phyloP scores from a whole-genome alignment of 2,797 vertebrate genomes.

The Pipistrellus pipistrellus region DNA sequence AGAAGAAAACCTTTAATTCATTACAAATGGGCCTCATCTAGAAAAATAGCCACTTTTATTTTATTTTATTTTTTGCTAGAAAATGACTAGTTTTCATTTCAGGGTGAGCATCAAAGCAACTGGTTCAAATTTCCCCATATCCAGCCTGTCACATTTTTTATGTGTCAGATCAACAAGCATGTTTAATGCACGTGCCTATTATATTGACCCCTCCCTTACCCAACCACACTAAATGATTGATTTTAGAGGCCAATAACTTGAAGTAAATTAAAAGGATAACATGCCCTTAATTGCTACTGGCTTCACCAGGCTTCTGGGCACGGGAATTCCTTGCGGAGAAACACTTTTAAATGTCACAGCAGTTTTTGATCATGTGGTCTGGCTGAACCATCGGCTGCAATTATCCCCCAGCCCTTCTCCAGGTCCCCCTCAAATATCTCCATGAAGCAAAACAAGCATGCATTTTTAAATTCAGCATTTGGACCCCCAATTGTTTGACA shows the following conservation, averaged over 20 bases:
- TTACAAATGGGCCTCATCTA: slow-evolving; percentile 72
- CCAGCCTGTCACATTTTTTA: slow-evolving; percentile 62
- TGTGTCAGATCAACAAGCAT: slow-evolving; percentile 59
- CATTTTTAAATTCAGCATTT: slow-evolving; percentile 68
- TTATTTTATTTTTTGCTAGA: slow-evolving; percentile 61
- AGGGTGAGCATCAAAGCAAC: slow-evolving; percentile 74
- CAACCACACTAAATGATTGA: slow-evolving; percentile 66
- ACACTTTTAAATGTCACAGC: slow-evolving; percentile 74
- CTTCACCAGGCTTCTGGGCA: slow-evolving; percentile 79
- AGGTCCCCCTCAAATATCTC: not conserved
- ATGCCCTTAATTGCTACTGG: slow-evolving; percentile 81
- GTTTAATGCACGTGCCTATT: slow-evolving; percentile 75
- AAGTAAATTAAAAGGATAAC: slow-evolving; percentile 82
- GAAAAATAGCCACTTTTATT: slow-evolving; percentile 73
- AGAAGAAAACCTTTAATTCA: slow-evolving; percentile 73
- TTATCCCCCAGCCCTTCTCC: slow-evolving; percentile 64
- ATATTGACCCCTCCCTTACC: slow-evolving; percentile 49
- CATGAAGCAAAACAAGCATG: slow-evolving; percentile 64
- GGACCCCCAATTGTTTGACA: slow-evolving; percentile 63
- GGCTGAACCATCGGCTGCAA: slow-evolving; percentile 75
- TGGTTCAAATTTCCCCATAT: slow-evolving; percentile 59
- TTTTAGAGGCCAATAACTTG: slow-evolving; percentile 78
- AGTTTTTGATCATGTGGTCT: slow-evolving; percentile 80
- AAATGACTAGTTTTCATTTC: slow-evolving; percentile 74
- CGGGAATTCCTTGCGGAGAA: slow-evolving; percentile 81